Conservation (phyloP, 1,140 invertebrate genomes). For the Bilobella aurantiaca region DNA sequence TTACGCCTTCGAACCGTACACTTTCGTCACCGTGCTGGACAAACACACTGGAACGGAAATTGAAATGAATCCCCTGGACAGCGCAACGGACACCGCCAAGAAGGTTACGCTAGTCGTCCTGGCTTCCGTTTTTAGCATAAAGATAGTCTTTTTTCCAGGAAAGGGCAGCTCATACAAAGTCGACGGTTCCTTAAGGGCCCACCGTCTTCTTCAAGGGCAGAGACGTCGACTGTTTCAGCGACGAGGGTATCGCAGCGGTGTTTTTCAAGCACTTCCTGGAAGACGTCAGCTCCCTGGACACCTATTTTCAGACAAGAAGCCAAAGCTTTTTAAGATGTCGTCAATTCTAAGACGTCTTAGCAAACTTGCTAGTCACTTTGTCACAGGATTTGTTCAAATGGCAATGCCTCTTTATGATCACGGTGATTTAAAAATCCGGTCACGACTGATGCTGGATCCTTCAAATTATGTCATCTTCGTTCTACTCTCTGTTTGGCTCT, state of each 20-base stretch:
- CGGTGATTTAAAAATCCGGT: not conserved
- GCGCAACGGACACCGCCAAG: not conserved
- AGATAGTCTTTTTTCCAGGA: not conserved
- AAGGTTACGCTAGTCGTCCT: not conserved
- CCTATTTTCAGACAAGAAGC: too few relatives aligned
- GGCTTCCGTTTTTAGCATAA: not conserved
- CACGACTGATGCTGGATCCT: not conserved
- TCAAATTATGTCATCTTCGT: not conserved
- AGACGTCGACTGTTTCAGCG: not conserved
- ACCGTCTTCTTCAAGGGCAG: not conserved
- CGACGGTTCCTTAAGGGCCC: too few relatives aligned
- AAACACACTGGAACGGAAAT: not conserved
- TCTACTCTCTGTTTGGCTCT: not conserved
- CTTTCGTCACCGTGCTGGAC: not conserved
- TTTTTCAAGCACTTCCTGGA: too few relatives aligned
- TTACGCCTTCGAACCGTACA: not conserved
- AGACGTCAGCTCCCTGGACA: not conserved
- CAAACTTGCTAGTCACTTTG: not conserved
- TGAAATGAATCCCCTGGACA: not conserved
- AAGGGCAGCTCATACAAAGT: too few relatives aligned
- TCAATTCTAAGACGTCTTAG: not conserved
- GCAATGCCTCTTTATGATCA: not conserved
- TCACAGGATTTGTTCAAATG: not conserved
- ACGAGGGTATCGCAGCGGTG: too few relatives aligned
- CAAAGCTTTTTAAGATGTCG: not conserved